Evolutionary conservation across 1,140 invertebrate genomes (phyloP), one percentile per base, ranked within the genome.

Genomic region (Ooceraea biroi): DNA sequence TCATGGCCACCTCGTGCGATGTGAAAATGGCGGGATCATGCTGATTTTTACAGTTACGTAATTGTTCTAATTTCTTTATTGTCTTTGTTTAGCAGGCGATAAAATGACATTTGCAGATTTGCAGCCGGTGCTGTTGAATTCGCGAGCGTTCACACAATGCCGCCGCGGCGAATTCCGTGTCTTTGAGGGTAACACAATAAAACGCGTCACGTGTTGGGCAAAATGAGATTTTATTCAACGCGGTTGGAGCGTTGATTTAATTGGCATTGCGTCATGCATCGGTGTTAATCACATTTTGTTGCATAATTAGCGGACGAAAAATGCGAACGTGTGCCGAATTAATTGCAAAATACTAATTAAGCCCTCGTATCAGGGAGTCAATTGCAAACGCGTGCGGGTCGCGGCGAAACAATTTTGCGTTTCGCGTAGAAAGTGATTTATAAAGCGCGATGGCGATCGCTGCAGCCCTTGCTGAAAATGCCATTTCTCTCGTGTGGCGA

Each of bases 321-420:
- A 66, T n/a, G 50, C 41, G 36, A 46, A 41, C 48, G 57, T 17
- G 60, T 5, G 22, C 36, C 22, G 50, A 80, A 80, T 80, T 69
- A 69, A 80, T 78, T 76, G 44, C n/a, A 3, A 76, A 22, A 50
- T 36, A 41, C 44, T 80, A 80, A 80, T 77, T 65, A 80, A 57
- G 50, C 76, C 22, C 44, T 55, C 68, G 76, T 80, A 27, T 71
- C 36, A 30, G 11, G 17, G 46, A 69, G 65, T 57, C 50, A 30
- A 65, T 65, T n/a, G 25, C 57, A 14, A 22, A 41, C 19, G 44
- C 58, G n/a, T 48, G 58, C 25, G 44, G 63, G 68, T 55, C 22
- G 14, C n/a, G 50, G 48, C 19, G 11, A 57, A 57, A 55, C 36
- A 69, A 69, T 69, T 69, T 78, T 22, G 25, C 58, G 58, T 30